Percentiles rank a stretch among this genome's conserved stretches.
Evolutionary conservation across 2,888 invertebrate genomes (phyloP).

Genomic region (Conus canariensis): DNA sequence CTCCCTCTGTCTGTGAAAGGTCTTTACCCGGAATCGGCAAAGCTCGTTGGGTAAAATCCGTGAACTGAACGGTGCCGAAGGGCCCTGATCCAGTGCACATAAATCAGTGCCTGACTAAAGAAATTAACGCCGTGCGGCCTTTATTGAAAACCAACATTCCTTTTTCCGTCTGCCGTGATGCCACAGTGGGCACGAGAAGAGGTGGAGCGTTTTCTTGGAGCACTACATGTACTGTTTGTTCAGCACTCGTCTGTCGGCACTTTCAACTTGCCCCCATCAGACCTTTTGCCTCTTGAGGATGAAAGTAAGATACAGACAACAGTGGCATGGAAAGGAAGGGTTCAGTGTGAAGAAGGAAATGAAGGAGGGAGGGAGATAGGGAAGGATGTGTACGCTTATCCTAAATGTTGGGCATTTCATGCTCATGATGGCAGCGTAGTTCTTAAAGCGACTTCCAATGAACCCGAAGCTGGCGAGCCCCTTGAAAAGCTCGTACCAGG

Average conservation of each 20-base stretch:
- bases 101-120: not conserved
- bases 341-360: not conserved
- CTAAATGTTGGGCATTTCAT: too few species aligned
- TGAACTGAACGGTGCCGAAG: not conserved
- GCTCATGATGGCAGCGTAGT: too few species aligned
- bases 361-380: not conserved
- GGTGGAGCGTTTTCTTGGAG: not conserved
- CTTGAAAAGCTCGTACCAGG: too few species aligned
- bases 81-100: not conserved
- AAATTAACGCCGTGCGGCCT: not conserved
- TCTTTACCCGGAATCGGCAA: too few species aligned
- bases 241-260: not conserved
- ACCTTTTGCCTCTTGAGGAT: not conserved
- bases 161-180: not conserved
- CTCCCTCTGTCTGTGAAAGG: too few species aligned
- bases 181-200: not conserved
- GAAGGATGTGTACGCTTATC: not conserved
- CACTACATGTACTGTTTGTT: not conserved
- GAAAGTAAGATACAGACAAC: too few species aligned
- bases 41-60: too few species aligned
- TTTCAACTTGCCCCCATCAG: too few species aligned
- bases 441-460: too few species aligned
- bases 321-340: too few species aligned
- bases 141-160: not conserved
- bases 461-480: too few species aligned